Evolutionary conservation across 1,140 invertebrate species (phyloP), one percentile per base, ranked within the genome.

Genomic region (Drosophila orosa): DNA sequence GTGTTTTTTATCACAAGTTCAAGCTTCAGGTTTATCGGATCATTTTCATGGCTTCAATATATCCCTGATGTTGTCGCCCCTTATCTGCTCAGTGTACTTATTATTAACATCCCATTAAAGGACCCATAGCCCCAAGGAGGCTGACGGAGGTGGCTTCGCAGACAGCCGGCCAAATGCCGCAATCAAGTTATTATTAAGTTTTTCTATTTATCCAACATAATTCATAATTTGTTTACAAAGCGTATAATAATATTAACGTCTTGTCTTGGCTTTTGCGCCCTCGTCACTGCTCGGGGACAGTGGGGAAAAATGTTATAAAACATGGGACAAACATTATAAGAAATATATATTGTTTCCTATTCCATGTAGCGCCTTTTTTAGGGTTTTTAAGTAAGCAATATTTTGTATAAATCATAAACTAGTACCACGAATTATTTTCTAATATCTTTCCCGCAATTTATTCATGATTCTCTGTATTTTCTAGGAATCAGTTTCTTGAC

Each of bases 161-260:
- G 66, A 57, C 25, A 63, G 54, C 50, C 39, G 57, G 42, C 57
- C 80, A 84, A 89, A 89, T 89, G 80, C 85, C 84, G 85, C 85
- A 89, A 89, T 89, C 84, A 89, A 89, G 84, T 89, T 90, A 89
- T 89, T 89, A 89, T 89, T 84, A 89, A 89, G 84, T 89, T 89
- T 89, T 89, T 89, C 84, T 89, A 89, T 89, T 89, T 90, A 90
- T 90, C 85, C 84, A 89, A 69, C 84, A 90, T 89, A 84, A 89
- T 89, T 89, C 84, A 89, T 89, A 89, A 89, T 90, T 89, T 89
- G 84, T 89, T 89, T 89, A 89, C 84, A 90, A 90, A 89, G 84
- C 84, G 77, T 89, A 80, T 90, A 89, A 89, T 84, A 80, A 89
- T 89, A 84, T 89, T 89, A 89, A 90, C 84, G 85, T 89, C 85